Evolutionary conservation across 2,888 invertebrate genomes (phyloP).

Genomic region (Heliconius sara): DNA sequence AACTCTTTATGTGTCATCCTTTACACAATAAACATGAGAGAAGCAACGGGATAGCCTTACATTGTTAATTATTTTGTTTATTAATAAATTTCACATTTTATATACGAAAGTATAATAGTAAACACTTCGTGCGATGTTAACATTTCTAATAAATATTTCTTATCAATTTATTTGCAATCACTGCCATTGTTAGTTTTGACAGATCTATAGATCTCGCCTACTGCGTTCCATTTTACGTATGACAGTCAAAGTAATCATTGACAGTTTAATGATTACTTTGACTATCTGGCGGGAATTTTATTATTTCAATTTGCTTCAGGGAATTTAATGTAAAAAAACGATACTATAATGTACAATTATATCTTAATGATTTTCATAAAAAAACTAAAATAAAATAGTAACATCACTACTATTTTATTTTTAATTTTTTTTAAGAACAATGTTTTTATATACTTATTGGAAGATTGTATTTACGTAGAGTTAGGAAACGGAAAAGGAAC

Average conservation of each 20-base stretch:
- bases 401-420: neutral
- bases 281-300: neutral
- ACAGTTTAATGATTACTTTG: too few species aligned
- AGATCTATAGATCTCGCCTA: constrained; percentile 57
- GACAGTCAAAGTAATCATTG: neutral
- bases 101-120: constrained; percentile 52
- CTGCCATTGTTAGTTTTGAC: constrained; percentile 57
- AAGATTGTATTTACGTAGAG: too few species aligned
- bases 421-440: too few species aligned
- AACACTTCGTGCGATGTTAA: constrained; percentile 53
- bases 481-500: too few species aligned
- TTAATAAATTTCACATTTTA: constrained; percentile 67
- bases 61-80: constrained; percentile 60
- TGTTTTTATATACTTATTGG: too few species aligned
- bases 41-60: constrained; percentile 66
- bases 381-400: too few species aligned
- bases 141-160: constrained; percentile 61
- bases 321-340: too few species aligned
- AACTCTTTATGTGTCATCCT: constrained; percentile 55
- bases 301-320: neutral
- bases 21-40: constrained; percentile 48
- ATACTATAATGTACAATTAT: neutral
- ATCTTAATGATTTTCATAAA: too few species aligned
- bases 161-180: constrained; percentile 55
- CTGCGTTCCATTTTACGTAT: constrained; percentile 43